Evolutionary conservation across 2,888 invertebrate genomes (phyloP).

Genomic region (Ophioninae sp.): DNA sequence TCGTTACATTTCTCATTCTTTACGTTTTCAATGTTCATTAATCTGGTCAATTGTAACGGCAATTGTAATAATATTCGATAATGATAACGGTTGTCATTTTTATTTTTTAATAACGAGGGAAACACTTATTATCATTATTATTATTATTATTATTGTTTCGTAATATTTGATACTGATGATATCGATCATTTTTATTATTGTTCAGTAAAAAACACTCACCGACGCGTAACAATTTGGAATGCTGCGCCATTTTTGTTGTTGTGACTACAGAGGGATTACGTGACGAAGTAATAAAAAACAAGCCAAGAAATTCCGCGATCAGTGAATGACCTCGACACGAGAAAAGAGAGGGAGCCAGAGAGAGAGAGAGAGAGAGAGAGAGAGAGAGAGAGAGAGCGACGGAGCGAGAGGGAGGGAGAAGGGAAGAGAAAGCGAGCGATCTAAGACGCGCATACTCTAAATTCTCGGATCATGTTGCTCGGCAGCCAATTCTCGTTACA

Average conservation of each 20-base stretch:
- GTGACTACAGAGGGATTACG: too few species aligned
- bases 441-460: conserved; percentile 29
- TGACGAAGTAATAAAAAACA: background rate
- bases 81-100: background rate
- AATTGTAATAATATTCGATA: background rate
- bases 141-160: too few species aligned
- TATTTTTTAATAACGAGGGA: background rate
- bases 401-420: background rate
- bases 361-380: background rate
- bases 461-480: conserved; percentile 24
- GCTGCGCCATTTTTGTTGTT: background rate
- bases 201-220: too few species aligned
- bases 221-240: background rate
- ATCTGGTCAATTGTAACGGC: background rate
- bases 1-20: background rate
- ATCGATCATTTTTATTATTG: background rate
- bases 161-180: background rate
- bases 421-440: background rate
- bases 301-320: conserved; percentile 20
- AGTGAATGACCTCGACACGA: conserved; percentile 40
- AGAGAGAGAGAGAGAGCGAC: background rate
- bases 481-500: conserved; percentile 11
- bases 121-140: too few species aligned
- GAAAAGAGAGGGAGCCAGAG: background rate
- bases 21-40: background rate